These are phyloP conservation scores for Euspilapteryx auroguttella DNA, from an alignment of 2,888 invertebrate species.

Conservation along the genomic window DNA sequence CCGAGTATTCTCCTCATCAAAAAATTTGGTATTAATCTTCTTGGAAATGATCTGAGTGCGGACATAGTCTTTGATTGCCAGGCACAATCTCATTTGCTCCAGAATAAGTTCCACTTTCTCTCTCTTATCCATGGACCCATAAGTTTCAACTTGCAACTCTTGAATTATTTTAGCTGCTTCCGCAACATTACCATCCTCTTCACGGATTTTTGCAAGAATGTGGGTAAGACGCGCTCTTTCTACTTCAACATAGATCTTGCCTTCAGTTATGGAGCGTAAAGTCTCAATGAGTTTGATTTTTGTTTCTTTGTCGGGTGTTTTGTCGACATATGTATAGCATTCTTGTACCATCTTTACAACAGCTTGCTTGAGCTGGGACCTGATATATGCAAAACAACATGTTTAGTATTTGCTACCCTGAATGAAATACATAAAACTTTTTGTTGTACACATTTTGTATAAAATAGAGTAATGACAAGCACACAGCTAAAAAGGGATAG, in stretches of 20 bases:
- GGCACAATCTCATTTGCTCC: slow-evolving; percentile 97
- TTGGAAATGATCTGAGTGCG: slow-evolving; percentile 98
- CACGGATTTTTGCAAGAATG: slow-evolving; percentile 81
- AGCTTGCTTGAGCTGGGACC: slow-evolving; percentile 94
- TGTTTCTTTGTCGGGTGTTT: slow-evolving; percentile 87
- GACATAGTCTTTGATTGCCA: slow-evolving; percentile 94
- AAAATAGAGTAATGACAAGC: no score
- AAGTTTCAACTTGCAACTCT: slow-evolving; percentile 94
- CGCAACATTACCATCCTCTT: slow-evolving; percentile 79
- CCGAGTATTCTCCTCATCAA: slow-evolving; percentile 80
- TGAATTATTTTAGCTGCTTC: slow-evolving; percentile 94
- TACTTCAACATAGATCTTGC: slow-evolving; percentile 99
- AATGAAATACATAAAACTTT: no score
- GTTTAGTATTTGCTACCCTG: no score
- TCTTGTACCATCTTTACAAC: slow-evolving; percentile 97
- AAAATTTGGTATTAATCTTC: slow-evolving; percentile 96
- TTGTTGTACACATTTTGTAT: no score
- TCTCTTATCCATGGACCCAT: slow-evolving; percentile 97
- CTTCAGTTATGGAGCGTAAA: slow-evolving; percentile 91
- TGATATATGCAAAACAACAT: no score
- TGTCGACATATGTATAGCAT: slow-evolving; percentile 89
- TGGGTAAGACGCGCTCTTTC: slow-evolving; percentile 96
- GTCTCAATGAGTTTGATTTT: slow-evolving; percentile 96
- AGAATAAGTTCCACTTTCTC: slow-evolving; percentile 96
- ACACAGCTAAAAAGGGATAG: no score